Evolutionary conservation across 2,113 vertebrate genomes (phyloP).

Genomic region (Sarotherodon lohbergeri): DNA sequence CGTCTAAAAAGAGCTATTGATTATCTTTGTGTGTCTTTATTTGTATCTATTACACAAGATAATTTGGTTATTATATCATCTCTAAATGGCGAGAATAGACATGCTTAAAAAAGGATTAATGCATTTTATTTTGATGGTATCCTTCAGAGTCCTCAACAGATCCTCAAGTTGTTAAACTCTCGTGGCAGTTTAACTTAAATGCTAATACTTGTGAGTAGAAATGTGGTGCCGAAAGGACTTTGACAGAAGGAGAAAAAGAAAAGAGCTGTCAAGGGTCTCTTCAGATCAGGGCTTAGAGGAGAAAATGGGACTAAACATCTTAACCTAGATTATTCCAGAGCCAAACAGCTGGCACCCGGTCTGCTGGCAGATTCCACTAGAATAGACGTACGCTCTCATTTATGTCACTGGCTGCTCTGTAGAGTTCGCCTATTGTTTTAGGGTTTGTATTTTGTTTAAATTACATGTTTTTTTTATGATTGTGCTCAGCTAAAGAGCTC

Average conservation of each 20-base stretch:
- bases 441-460: background rate
- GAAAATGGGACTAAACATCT: slow-evolving; percentile 43
- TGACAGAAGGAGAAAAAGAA: background rate
- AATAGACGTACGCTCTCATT: slow-evolving; percentile 38
- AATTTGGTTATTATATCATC: background rate
- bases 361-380: slow-evolving; percentile 18
- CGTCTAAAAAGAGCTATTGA: background rate
- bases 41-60: background rate
- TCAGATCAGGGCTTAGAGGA: background rate
- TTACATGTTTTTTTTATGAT: background rate
- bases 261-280: slow-evolving; percentile 14
- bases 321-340: slow-evolving; percentile 42
- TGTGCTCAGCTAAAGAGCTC: background rate
- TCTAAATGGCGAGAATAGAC: background rate
- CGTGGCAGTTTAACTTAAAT: background rate
- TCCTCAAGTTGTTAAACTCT: background rate
- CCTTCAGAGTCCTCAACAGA: background rate
- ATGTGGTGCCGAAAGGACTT: background rate
- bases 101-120: background rate
- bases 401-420: slow-evolving; percentile 1
- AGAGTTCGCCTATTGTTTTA: background rate
- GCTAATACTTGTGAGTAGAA: background rate
- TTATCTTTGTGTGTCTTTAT: background rate
- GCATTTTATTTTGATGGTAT: background rate
- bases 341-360: slow-evolving; percentile 45